phyloP scores from a whole-genome alignment of 2,797 vertebrate species.

The Coregonus sp. region DNA sequence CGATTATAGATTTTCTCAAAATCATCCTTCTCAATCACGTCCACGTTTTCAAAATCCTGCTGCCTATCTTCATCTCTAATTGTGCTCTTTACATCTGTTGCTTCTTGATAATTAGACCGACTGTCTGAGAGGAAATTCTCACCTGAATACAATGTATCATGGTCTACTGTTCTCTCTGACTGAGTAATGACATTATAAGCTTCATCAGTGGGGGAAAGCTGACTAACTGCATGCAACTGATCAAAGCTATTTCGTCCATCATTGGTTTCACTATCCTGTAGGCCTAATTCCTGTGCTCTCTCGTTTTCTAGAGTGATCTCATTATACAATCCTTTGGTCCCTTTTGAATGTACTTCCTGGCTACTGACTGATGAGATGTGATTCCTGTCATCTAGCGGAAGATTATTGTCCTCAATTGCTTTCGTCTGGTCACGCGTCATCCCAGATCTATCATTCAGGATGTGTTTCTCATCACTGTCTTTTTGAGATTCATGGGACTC shows the following conservation, averaged over 20 bases:
- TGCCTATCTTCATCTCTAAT: background rate
- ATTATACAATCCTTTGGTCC: background rate
- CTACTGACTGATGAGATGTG: background rate
- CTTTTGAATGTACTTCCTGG: background rate
- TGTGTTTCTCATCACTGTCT: background rate
- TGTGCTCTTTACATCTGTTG: background rate
- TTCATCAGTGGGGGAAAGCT: background rate
- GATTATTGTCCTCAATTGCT: background rate
- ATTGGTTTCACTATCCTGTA: background rate
- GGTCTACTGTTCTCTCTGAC: background rate
- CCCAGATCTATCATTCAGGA: background rate
- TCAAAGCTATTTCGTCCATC: background rate
- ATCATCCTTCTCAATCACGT: background rate
- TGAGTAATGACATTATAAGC: background rate
- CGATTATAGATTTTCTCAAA: background rate
- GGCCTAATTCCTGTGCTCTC: background rate
- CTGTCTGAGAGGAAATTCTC: background rate
- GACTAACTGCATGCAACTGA: background rate
- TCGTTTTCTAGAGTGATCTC: background rate
- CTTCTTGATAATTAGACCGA: background rate
- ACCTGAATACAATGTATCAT: conserved; percentile 3
- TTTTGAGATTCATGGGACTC: background rate
- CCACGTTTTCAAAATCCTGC: background rate
- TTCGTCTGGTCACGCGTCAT: background rate
- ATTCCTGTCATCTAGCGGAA: background rate